Base-by-base conservation (phyloP, 2,113 vertebrate genomes). In the Silurus asotus region DNA sequence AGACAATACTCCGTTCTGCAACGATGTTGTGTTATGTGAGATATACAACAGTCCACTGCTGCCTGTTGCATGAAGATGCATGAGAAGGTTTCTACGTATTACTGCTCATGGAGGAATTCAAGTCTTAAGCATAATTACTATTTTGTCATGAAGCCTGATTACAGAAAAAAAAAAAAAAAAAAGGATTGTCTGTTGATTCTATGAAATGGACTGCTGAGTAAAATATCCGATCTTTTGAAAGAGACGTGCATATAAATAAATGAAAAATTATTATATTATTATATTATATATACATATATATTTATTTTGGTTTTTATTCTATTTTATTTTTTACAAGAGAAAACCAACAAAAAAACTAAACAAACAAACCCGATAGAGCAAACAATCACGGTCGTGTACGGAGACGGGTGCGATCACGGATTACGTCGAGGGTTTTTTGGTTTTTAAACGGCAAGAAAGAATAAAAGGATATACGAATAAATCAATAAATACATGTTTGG, bases 11-110 rank as follows among this genome's bases (percentile, higher is more conserved):
- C 87, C 81, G 87, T 92, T 92, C 87, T 89, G 88, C 89, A 81
- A 91, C 84, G 0, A 87, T 92, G 87, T 91, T 89, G 90, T 92
- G 90, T 91, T 90, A 88, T 89, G 90, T 90, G 88, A 83, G 88
- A 90, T 91, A 88, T 87, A 90, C 87, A 87, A 88, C 87, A 88
- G 86, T 88, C 87, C 91, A 89, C 89, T 82, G 89, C 87, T 91
- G 91, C 91, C 91, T 91, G 91, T 91, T 92, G 91, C 91, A 92
- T 92, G 91, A 81, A 88, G 81, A 89, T 87, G 91, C 91, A 92
- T 92, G 91, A 89, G 90, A 89, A 84, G 81, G 89, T 86, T 89
- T 89, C 89, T 89, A 86, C 86, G 89, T 89, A 90, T 89, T 86
- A 86, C 87, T 87, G 90, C 87, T 88, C 89, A 90, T 89, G 88